A percentile compares a stretch with the other conserved stretches of the same genome.
These are phyloP conservation scores for Halichoerus grypus DNA, from an alignment of 2,113 vertebrate genomes.

Conservation along the genomic window DNA sequence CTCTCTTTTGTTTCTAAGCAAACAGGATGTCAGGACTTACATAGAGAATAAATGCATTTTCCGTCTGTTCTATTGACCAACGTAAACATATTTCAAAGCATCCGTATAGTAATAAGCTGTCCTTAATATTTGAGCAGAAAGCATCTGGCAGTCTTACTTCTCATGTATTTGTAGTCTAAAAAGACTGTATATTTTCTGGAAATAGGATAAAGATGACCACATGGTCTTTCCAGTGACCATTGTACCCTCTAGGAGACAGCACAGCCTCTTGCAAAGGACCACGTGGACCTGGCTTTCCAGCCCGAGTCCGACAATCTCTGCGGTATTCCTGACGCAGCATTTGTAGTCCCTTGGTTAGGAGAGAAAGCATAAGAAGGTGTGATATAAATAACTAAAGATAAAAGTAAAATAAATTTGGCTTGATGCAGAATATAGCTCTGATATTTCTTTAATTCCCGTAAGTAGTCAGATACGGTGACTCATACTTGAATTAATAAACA, in stretches of 20 bases:
- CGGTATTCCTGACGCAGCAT: background rate
- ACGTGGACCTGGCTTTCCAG: background rate
- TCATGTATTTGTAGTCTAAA: constrained; percentile 18
- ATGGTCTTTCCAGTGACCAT: background rate
- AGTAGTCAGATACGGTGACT: constrained; percentile 72
- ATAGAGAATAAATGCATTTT: constrained; percentile 44
- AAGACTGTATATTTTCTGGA: background rate
- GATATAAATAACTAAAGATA: constrained; percentile 50
- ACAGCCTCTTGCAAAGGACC: background rate
- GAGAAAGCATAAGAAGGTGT: background rate
- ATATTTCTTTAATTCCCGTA: constrained; percentile 73
- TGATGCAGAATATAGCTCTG: constrained; percentile 24
- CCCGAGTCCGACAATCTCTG: background rate
- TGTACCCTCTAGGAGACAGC: background rate
- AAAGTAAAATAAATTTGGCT: constrained; percentile 60
- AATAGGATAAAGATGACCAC: constrained; percentile 1
- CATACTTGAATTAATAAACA: constrained; percentile 76
- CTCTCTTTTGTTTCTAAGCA: background rate
- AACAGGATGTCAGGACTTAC: background rate
- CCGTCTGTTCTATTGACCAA: background rate
- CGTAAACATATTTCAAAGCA: constrained; percentile 24
- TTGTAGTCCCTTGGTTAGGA: background rate
- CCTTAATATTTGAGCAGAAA: constrained; percentile 39
- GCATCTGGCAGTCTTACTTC: constrained; percentile 4
- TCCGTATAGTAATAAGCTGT: background rate